phyloP scores from a whole-genome alignment of 1,140 invertebrate genomes.

The Idris sp. region DNA sequence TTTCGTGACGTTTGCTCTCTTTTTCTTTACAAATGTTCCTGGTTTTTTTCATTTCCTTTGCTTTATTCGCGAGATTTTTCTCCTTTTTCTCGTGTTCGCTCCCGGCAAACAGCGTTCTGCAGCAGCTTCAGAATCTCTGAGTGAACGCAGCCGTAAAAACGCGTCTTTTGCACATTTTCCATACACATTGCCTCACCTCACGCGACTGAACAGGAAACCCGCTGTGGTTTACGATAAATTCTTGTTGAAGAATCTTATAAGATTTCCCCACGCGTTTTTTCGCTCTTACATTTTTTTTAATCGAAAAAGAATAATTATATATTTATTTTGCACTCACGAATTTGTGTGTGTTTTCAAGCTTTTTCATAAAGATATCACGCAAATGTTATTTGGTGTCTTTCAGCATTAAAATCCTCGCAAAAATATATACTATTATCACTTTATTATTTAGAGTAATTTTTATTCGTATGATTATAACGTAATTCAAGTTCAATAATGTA shows the following conservation, averaged over 20 bases:
- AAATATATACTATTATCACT: no score
- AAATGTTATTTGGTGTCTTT: no score
- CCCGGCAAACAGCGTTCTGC: slow-evolving; percentile 38
- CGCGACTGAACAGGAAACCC: slow-evolving; percentile 59
- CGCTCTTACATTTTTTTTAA: slow-evolving; percentile 30
- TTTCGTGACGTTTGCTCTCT: slow-evolving; percentile 25
- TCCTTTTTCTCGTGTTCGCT: slow-evolving; percentile 33
- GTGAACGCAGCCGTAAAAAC: slow-evolving; percentile 61
- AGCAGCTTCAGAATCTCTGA: slow-evolving; percentile 55
- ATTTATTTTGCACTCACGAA: slow-evolving; percentile 32
- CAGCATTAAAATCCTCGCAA: no score
- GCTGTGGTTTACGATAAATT: slow-evolving; percentile 55
- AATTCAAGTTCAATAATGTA: no score
- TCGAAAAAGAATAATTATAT: slow-evolving; percentile 45
- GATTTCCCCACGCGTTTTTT: slow-evolving; percentile 52
- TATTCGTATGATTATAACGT: no score
- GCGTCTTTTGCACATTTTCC: slow-evolving; percentile 63
- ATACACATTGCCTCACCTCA: slow-evolving; percentile 55
- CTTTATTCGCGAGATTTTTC: slow-evolving; percentile 45
- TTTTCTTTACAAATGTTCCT: slow-evolving; percentile 54
- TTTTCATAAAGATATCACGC: no score
- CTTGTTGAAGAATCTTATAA: slow-evolving; percentile 58
- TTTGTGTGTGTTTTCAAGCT: slow-evolving; percentile 4
- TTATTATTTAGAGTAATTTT: no score
- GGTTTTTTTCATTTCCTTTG: slow-evolving; percentile 35